phyloP scores from a whole-genome alignment of 2,888 invertebrate genomes.

The Brenthis hecate region DNA sequence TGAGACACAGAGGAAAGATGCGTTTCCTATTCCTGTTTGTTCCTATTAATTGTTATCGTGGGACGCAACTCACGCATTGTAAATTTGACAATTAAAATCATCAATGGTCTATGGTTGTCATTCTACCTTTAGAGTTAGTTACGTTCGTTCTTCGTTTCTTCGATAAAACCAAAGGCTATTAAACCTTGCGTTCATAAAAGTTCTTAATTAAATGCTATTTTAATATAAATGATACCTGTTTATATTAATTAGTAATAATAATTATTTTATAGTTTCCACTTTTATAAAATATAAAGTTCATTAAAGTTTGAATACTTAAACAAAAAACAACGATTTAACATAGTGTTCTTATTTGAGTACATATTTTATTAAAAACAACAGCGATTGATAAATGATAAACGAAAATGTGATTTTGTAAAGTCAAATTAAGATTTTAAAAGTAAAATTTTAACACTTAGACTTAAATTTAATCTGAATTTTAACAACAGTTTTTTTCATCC shows the following conservation, averaged over 20 bases:
- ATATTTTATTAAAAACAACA: background rate
- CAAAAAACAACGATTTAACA: background rate
- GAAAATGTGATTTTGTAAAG: no score
- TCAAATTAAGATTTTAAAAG: no score
- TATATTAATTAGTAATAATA: no score
- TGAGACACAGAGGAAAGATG: slow-evolving; percentile 32
- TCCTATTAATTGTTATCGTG: slow-evolving; percentile 36
- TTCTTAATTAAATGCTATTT: no score
- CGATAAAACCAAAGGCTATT: background rate
- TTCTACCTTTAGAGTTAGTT: background rate
- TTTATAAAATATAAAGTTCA: no score
- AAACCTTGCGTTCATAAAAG: no score
- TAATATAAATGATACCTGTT: no score
- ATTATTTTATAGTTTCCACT: no score
- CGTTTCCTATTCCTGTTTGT: slow-evolving; percentile 35
- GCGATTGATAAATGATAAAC: no score
- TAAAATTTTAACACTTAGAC: no score
- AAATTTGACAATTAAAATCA: slow-evolving; percentile 41
- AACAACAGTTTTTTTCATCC: no score
- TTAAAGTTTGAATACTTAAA: background rate
- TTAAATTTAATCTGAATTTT: no score
- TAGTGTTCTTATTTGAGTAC: background rate
- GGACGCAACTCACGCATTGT: slow-evolving; percentile 43
- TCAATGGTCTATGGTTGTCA: slow-evolving; percentile 15
- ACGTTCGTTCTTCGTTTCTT: background rate